Percentiles rank a stretch among this genome's conserved stretches.
phyloP scores from a whole-genome alignment of 2,888 invertebrate genomes.

The Phlogophora meticulosa region DNA sequence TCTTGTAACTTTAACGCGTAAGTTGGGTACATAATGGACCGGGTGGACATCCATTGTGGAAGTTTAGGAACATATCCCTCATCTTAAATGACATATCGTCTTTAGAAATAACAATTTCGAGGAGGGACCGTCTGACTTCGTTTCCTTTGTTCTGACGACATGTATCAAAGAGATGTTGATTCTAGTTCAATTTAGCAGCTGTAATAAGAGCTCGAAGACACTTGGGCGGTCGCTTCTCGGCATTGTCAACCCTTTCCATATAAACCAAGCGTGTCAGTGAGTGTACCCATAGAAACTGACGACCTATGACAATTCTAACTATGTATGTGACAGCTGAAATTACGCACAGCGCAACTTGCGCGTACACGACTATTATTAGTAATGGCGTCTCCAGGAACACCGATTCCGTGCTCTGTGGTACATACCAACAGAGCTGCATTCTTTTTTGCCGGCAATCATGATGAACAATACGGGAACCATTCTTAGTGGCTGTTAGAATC shows the following conservation, averaged over 20 bases:
- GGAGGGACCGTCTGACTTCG: conserved; percentile 35
- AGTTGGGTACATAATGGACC: conserved; percentile 38
- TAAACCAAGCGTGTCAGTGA: too few species aligned
- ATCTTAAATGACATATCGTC: conserved; percentile 51
- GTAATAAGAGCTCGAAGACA: too few species aligned
- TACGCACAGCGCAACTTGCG: too few species aligned
- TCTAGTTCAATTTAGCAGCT: conserved; percentile 1
- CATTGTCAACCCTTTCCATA: too few species aligned
- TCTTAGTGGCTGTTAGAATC: too few species aligned
- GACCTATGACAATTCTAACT: too few species aligned
- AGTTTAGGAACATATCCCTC: conserved; percentile 46
- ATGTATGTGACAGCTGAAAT: too few species aligned
- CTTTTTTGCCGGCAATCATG: conserved; percentile 12
- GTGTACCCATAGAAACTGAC: too few species aligned
- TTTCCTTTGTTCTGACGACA: conserved; percentile 34
- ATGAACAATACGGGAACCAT: not conserved
- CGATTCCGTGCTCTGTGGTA: too few species aligned
- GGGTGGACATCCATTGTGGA: conserved; percentile 32
- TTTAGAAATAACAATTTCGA: conserved; percentile 51
- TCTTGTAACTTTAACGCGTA: conserved; percentile 40
- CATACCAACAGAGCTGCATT: not conserved
- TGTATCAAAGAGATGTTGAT: conserved; percentile 7
- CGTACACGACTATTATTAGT: too few species aligned
- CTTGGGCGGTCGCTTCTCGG: too few species aligned
- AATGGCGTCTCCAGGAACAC: too few species aligned